phyloP scores from a whole-genome alignment of 2,797 vertebrate species.

The Emys orbicularis region DNA sequence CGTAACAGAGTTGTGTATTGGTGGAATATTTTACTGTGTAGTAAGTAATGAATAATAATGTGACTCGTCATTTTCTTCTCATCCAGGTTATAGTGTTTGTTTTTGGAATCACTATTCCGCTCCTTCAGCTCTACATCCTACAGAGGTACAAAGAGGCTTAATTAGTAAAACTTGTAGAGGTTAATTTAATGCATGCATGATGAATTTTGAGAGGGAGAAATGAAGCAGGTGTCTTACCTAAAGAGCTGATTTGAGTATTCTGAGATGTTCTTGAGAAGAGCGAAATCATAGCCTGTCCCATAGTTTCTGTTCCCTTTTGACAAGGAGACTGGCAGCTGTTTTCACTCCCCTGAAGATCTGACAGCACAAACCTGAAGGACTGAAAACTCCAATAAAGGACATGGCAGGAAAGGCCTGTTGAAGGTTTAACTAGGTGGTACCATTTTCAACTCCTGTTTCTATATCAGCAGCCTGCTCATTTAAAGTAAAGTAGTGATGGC shows the following conservation, averaged over 20 bases:
- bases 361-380: not conserved
- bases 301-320: not conserved
- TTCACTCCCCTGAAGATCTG: not conserved
- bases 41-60: not conserved
- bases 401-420: not conserved
- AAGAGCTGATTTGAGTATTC: not conserved
- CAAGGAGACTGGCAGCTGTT: not conserved
- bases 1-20: not conserved
- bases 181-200: not conserved
- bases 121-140: conserved; percentile 63
- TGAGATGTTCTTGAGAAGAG: not conserved
- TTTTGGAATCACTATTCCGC: not conserved
- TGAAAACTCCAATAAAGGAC: conserved; percentile 10
- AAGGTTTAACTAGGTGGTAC: not conserved
- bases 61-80: not conserved
- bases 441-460: not conserved
- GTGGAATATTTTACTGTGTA: too few relatives aligned
- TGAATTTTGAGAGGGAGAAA: not conserved
- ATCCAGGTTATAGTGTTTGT: conserved; percentile 45
- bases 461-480: not conserved
- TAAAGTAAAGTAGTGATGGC: not conserved
- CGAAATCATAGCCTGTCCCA: conserved; percentile 42
- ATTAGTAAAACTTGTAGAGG: not conserved
- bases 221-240: not conserved
- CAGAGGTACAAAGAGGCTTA: conserved; percentile 35